phyloP scores from a whole-genome alignment of 2,888 invertebrate species.

The Cephonodes hylas region DNA sequence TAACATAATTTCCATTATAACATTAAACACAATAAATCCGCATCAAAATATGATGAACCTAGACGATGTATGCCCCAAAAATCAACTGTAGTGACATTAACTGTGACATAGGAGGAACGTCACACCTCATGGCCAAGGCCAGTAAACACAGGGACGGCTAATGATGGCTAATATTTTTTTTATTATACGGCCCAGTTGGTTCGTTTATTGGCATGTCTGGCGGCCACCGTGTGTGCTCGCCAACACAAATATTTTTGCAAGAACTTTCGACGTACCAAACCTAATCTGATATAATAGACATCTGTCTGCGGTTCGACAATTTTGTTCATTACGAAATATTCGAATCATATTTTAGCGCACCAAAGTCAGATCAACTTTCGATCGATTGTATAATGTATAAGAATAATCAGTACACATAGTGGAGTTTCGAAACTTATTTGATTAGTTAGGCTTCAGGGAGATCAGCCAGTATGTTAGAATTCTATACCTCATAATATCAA shows the following conservation, averaged over 20 bases:
- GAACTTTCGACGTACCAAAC: background rate
- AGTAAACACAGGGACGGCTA: constrained; percentile 7
- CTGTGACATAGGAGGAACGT: background rate
- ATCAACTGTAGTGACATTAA: background rate
- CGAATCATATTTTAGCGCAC: background rate
- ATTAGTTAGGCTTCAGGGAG: background rate
- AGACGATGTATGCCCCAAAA: background rate
- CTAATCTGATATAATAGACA: too few relatives aligned
- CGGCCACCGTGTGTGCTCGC: background rate
- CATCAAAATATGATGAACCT: too few relatives aligned
- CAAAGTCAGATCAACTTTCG: background rate
- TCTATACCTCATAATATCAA: background rate
- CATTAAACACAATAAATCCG: too few relatives aligned
- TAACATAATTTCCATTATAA: too few relatives aligned
- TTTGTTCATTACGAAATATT: too few relatives aligned
- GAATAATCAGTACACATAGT: background rate
- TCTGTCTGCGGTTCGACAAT: too few relatives aligned
- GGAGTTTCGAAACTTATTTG: background rate
- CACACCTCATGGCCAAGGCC: constrained; percentile 7
- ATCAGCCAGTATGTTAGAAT: background rate
- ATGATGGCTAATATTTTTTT: constrained; percentile 12
- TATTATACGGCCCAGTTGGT: constrained; percentile 2
- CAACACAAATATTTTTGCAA: background rate
- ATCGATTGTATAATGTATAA: background rate
- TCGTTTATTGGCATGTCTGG: background rate